A percentile compares a stretch with the other conserved stretches of the same genome.
Conservation (phyloP, 2,797 vertebrate species). For the Pagetopsis macropterus region DNA sequence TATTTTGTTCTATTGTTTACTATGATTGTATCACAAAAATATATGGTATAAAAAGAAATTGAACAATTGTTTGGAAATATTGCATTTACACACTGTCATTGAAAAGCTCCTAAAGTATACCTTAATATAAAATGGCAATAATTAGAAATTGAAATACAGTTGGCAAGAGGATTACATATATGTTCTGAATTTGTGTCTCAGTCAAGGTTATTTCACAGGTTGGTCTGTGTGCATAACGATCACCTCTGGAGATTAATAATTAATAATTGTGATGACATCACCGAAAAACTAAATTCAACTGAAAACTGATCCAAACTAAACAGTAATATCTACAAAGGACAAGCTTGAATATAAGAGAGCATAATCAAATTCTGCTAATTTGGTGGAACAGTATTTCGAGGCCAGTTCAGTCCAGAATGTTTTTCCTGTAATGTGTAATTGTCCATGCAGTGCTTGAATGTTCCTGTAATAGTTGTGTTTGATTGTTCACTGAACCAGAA, state of each 20-base stretch:
- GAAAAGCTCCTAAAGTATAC: not conserved
- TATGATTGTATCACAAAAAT: not conserved
- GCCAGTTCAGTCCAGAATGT: not conserved
- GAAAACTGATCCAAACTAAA: not conserved
- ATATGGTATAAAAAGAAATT: not conserved
- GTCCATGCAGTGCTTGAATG: slow-evolving; percentile 38
- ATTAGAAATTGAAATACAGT: not conserved
- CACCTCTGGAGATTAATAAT: slow-evolving; percentile 32
- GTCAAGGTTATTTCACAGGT: slow-evolving; percentile 40
- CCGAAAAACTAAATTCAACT: not conserved
- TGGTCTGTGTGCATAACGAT: slow-evolving; percentile 34
- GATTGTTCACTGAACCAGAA: slow-evolving; percentile 51
- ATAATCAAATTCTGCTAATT: not conserved
- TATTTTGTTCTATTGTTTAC: too few relatives aligned
- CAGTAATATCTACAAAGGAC: not conserved
- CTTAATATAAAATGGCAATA: not conserved
- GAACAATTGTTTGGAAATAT: not conserved
- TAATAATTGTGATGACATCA: slow-evolving; percentile 20
- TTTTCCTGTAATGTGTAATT: slow-evolving; percentile 32
- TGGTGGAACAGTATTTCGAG: not conserved
- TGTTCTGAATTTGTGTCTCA: slow-evolving; percentile 7
- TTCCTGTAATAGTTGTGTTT: slow-evolving; percentile 67
- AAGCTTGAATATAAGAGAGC: not conserved
- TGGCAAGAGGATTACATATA: not conserved
- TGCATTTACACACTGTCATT: not conserved